phyloP scores from a whole-genome alignment of 2,888 invertebrate species.

The Nipponacmea schrenckii region DNA sequence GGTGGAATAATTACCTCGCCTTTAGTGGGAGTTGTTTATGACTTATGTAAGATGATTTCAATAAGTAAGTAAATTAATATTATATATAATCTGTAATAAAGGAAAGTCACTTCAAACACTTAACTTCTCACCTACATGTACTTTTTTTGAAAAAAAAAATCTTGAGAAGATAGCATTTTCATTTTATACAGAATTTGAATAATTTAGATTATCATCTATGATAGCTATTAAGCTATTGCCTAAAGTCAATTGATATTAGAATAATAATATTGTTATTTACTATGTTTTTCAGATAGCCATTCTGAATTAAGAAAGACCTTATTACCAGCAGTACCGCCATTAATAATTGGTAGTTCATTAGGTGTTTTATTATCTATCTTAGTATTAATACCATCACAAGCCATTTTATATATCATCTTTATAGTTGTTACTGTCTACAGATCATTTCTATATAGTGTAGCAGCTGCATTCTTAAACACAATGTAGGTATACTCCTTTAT shows the following conservation, averaged over 20 bases:
- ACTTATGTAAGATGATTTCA: constrained; percentile 37
- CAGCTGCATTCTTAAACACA: constrained; percentile 41
- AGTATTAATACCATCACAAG: constrained; percentile 30
- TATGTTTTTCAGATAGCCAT: constrained; percentile 31
- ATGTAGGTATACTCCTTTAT: constrained; percentile 36
- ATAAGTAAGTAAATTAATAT: constrained; percentile 22
- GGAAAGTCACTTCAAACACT: neutral
- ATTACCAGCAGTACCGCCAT: constrained; percentile 47
- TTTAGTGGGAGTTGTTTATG: constrained; percentile 49
- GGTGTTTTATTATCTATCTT: constrained; percentile 37
- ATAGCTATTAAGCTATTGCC: too few species aligned
- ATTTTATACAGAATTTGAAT: too few species aligned
- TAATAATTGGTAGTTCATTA: constrained; percentile 36
- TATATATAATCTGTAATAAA: too few species aligned
- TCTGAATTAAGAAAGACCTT: constrained; percentile 34
- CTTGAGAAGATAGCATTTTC: too few species aligned
- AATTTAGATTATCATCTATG: too few species aligned
- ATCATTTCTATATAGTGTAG: constrained; percentile 49
- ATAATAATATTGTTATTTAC: too few species aligned
- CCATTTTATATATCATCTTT: constrained; percentile 39
- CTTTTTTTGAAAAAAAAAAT: too few species aligned
- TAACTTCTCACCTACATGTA: too few species aligned
- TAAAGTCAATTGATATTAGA: too few species aligned
- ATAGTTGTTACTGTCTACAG: constrained; percentile 45
- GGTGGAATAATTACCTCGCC: constrained; percentile 47